Percentiles rank a stretch among this genome's conserved stretches.
These are phyloP conservation scores for Furcula furcula DNA, from an alignment of 2,888 invertebrate genomes.

Conservation along the genomic window DNA sequence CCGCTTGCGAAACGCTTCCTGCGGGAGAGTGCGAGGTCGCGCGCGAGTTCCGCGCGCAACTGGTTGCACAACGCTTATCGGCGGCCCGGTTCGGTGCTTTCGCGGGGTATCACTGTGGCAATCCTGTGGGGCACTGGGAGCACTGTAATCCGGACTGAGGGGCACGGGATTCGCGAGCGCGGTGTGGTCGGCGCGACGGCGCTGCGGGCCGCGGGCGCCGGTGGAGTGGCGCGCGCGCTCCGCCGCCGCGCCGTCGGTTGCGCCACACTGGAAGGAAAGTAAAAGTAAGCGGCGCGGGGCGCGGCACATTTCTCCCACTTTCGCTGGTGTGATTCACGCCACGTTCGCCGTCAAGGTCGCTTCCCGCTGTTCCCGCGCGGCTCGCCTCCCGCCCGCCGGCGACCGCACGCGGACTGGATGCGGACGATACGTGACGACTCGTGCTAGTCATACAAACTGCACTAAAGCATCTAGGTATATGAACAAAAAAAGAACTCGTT, in stretches of 20 bases:
- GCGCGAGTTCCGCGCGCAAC: slow-evolving; percentile 68
- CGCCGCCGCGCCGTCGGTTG: slow-evolving; percentile 72
- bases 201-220: slow-evolving; percentile 80
- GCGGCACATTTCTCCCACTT: slow-evolving; percentile 81
- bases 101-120: slow-evolving; percentile 66
- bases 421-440: slow-evolving; percentile 8
- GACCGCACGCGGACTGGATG: slow-evolving; percentile 18
- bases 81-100: slow-evolving; percentile 71
- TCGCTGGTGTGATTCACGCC: slow-evolving; percentile 75
- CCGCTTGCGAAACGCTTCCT: slow-evolving; percentile 77
- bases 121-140: slow-evolving; percentile 71
- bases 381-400: slow-evolving; percentile 36
- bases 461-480: too few relatives aligned
- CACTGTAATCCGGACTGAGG: slow-evolving; percentile 78
- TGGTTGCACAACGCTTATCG: slow-evolving; percentile 72
- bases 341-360: slow-evolving; percentile 67
- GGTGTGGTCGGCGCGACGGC: slow-evolving; percentile 68
- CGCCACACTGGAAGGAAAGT: slow-evolving; percentile 80
- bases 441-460: too few relatives aligned
- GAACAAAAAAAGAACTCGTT: too few relatives aligned
- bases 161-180: slow-evolving; percentile 52
- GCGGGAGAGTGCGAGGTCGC: slow-evolving; percentile 78
- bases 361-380: slow-evolving; percentile 65
- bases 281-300: slow-evolving; percentile 78
- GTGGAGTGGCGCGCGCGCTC: slow-evolving; percentile 74